Base-by-base conservation (phyloP, 2,113 vertebrate genomes). In the Diglossa brunneiventris region DNA sequence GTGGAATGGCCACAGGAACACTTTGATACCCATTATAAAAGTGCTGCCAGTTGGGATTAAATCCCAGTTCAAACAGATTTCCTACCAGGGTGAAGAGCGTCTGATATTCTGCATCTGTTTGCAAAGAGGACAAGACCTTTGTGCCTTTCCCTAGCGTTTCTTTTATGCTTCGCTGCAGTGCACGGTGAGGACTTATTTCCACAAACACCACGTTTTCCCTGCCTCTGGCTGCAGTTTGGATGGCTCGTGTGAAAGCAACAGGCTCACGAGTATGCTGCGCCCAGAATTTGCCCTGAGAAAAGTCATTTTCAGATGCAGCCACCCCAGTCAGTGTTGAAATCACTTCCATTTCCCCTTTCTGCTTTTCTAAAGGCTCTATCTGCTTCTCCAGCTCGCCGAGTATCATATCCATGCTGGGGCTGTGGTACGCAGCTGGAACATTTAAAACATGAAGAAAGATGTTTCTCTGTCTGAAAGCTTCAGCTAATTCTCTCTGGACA, bases 361-460 rank as follows among this genome's bases (percentile, higher is more conserved):
- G 93, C 37, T 83, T 88, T 39, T 79, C 53, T 81, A 99, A 97
- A 69, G 66, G 22, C 15, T 91, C 77, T 64, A 99, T 87, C 15
- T 22, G 96, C 53, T 95, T 83, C 88, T 97, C 96, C 66, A 99
- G 55, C 42, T 98, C 97, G 14, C 84, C 53, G 2, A 99, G 72
- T 73, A 99, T 97, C 52, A 95, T 92, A 81, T 99, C 98, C 98
- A 99, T 98, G 97, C 98, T 97, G 44, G 98, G 97, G 94, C 99
- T 99, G 78, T 99, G 99, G 81, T 98, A 99, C 0, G 98, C 98
- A 82, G 94, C 97, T 37, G 98, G 97, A 24, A 98, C 98, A 89
- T 98, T 97, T 90, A 99, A 91, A 59, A 96, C 58, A 55, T 90
- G 97, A 49, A 99, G 98, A 84, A 98, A 99, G 58, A 98, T 59